phyloP scores from a whole-genome alignment of 2,113 vertebrate species.

The Harpagus bidentatus region DNA sequence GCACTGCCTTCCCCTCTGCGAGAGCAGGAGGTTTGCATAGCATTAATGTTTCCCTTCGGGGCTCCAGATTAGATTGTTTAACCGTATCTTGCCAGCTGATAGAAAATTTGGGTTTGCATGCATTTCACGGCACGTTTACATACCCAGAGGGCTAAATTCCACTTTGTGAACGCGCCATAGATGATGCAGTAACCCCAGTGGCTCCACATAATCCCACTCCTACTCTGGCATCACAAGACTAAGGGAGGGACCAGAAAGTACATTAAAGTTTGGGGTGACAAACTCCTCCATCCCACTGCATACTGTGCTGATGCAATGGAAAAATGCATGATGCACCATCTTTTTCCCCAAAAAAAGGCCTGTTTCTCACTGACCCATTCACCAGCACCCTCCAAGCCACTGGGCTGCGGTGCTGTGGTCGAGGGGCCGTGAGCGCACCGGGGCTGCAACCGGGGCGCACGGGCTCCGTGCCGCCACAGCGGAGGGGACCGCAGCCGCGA shows the following conservation, averaged over 20 bases:
- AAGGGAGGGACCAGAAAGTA: neutral
- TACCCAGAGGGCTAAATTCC: neutral
- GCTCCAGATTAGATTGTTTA: neutral
- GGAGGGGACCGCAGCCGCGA: neutral
- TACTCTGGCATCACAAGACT: neutral
- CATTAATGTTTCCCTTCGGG: neutral
- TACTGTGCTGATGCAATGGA: too few species aligned
- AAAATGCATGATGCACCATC: fast-evolving
- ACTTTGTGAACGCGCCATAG: fast-evolving
- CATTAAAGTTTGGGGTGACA: neutral
- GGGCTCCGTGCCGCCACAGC: neutral
- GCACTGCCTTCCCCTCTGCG: neutral
- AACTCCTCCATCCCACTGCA: neutral
- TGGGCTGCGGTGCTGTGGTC: neutral
- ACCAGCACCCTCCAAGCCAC: neutral
- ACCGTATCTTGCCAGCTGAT: neutral
- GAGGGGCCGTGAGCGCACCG: fast-evolving
- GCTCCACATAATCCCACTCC: neutral
- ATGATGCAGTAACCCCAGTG: neutral
- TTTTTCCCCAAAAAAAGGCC: fast-evolving
- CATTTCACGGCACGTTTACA: neutral
- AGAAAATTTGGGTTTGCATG: neutral
- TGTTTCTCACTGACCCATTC: neutral
- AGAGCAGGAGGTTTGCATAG: neutral
- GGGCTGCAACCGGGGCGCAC: neutral